phyloP scores from a whole-genome alignment of 2,113 vertebrate species.

The Arvicanthis niloticus region DNA sequence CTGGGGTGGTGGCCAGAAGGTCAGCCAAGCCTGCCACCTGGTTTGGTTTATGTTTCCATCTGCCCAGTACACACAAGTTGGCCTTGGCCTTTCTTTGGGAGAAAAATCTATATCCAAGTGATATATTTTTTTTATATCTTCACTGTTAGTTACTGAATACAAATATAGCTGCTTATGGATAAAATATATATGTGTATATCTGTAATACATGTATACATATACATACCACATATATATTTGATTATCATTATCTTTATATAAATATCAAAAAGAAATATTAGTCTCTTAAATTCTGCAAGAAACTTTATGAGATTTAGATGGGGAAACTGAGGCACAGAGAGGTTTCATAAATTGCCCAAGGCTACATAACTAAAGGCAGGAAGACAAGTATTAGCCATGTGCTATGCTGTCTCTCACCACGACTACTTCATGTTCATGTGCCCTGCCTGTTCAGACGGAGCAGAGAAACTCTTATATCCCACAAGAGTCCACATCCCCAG shows the following conservation, averaged over 20 bases:
- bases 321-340: conserved; percentile 33
- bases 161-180: background rate
- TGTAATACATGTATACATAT: background rate
- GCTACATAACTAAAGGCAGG: background rate
- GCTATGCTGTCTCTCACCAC: background rate
- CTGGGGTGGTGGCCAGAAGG: conserved; percentile 55
- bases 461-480: background rate
- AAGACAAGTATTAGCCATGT: background rate
- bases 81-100: conserved; percentile 16
- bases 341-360: background rate
- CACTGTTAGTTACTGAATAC: background rate
- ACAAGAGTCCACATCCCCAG: background rate
- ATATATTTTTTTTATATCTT: background rate
- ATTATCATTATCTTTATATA: background rate
- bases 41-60: conserved; percentile 56
- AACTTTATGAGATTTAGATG: background rate
- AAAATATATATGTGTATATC: background rate
- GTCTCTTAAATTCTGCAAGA: background rate
- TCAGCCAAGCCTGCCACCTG: conserved; percentile 61
- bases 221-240: background rate
- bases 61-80: conserved; percentile 14
- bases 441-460: background rate
- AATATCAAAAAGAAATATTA: background rate
- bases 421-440: rapidly evolving
- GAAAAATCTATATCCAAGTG: conserved; percentile 12